These are phyloP conservation scores for Listronotus bonariensis DNA, from an alignment of 1,140 invertebrate species.

Conservation along the genomic window DNA sequence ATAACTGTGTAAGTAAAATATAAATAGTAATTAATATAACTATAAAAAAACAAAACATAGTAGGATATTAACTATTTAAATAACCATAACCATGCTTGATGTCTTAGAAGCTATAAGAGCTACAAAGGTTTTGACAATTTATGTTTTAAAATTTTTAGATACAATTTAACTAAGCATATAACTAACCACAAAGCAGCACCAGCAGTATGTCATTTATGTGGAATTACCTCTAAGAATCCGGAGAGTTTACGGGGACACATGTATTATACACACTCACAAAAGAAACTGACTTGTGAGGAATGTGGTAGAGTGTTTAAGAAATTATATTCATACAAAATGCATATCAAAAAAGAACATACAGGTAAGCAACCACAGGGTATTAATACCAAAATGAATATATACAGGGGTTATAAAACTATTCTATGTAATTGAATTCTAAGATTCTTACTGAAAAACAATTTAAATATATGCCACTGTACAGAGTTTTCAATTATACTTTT, in stretches of 20 bases:
- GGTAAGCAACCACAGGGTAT: slow-evolving; percentile 28
- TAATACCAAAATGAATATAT: no score
- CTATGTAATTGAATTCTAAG: no score
- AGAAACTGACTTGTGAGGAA: slow-evolving; percentile 35
- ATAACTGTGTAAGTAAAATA: slow-evolving; percentile 29
- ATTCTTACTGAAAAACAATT: no score
- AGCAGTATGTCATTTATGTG: slow-evolving; percentile 44
- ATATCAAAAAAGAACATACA: slow-evolving; percentile 45
- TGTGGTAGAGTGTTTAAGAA: slow-evolving; percentile 38
- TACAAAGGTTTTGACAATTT: not conserved
- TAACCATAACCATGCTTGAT: no score
- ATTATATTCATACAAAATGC: slow-evolving; percentile 36
- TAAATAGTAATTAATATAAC: no score
- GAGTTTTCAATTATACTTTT: no score
- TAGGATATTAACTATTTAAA: no score
- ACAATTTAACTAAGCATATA: slow-evolving; percentile 41
- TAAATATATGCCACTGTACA: no score
- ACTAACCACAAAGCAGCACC: slow-evolving; percentile 30
- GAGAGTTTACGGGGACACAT: slow-evolving; percentile 46
- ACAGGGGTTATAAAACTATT: no score
- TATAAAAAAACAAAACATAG: no score
- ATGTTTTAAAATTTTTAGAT: slow-evolving; percentile 24
- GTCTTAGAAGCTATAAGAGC: no score
- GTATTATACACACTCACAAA: slow-evolving; percentile 40
- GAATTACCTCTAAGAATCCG: slow-evolving; percentile 39